Evolutionary conservation across 2,797 vertebrate genomes (phyloP).

Genomic region (Propithecus perrieri): DNA sequence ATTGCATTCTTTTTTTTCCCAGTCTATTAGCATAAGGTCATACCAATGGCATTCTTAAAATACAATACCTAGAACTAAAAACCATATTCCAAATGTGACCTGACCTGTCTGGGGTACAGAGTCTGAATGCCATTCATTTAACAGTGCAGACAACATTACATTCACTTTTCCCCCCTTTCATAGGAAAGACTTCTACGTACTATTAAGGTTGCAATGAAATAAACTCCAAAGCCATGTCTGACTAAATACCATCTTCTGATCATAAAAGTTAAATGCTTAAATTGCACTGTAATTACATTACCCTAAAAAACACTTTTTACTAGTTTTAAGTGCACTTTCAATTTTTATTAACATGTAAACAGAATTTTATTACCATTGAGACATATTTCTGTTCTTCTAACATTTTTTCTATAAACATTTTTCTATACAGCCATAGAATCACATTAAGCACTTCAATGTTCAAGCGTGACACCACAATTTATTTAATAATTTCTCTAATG

Average conservation of each 20-base stretch:
- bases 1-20: background rate
- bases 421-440: background rate
- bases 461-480: background rate
- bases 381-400: background rate
- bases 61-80: background rate
- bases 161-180: background rate
- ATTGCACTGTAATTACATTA: background rate
- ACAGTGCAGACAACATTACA: background rate
- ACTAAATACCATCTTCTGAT: background rate
- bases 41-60: background rate
- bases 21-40: too few relatives aligned
- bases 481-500: background rate
- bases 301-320: background rate
- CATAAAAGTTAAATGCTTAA: slow-evolving; percentile 28
- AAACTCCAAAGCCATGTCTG: background rate
- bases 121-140: background rate
- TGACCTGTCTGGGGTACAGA: background rate
- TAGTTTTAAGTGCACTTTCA: background rate
- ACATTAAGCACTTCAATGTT: background rate
- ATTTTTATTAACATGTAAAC: background rate
- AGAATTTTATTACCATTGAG: background rate
- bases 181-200: background rate
- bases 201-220: background rate
- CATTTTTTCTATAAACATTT: too few relatives aligned
- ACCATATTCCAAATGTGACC: background rate